Evolutionary conservation across 2,888 invertebrate genomes (phyloP).

Genomic region (Agrochola lota): DNA sequence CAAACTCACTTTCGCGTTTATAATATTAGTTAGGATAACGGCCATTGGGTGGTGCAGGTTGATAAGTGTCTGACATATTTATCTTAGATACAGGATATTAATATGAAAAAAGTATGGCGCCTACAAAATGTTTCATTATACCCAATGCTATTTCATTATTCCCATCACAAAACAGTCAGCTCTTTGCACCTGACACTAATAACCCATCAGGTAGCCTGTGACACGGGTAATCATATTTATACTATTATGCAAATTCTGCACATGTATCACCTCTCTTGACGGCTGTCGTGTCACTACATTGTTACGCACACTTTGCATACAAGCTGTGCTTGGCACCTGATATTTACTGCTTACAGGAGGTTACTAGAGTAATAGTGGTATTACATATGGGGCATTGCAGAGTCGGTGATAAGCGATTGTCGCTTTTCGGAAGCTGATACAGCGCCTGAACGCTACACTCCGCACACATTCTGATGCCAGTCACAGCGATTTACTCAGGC

Average conservation of each 20-base stretch:
- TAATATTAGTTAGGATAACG: neutral
- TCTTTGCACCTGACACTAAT: constrained; percentile 44
- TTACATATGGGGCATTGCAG: neutral
- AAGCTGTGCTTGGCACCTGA: constrained; percentile 49
- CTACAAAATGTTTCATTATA: neutral
- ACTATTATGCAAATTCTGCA: constrained; percentile 58
- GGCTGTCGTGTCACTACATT: constrained; percentile 45
- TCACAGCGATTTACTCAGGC: neutral
- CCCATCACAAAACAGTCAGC: constrained; percentile 12
- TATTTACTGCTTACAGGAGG: constrained; percentile 18
- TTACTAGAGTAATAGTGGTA: neutral
- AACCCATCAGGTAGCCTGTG: constrained; percentile 13
- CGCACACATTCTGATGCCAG: neutral
- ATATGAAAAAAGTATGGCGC: neutral
- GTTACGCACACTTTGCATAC: constrained; percentile 49
- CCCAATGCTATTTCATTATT: constrained; percentile 6
- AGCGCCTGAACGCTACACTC: neutral
- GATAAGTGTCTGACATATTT: neutral
- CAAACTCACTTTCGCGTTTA: too few relatives aligned
- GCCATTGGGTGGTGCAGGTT: neutral
- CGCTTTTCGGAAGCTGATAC: neutral
- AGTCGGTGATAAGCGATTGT: neutral
- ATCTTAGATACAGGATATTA: neutral
- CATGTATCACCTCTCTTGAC: constrained; percentile 53
- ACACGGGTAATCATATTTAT: constrained; percentile 45